Conservation (phyloP, 2,797 vertebrate genomes). For the Halcyon leucocephala region DNA sequence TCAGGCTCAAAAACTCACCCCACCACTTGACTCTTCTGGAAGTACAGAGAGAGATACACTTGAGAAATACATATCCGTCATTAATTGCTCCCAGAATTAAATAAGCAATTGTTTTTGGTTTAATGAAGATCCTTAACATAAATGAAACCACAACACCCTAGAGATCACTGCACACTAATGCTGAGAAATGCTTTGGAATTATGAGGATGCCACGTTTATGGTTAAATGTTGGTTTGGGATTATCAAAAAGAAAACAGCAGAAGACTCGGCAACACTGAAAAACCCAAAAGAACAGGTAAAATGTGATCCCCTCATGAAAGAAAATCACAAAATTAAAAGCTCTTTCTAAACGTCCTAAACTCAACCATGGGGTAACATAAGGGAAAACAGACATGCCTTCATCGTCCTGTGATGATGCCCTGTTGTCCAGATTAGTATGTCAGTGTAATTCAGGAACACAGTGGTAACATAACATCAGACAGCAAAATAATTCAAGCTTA, state of each 20-base stretch:
- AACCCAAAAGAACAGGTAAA: background rate
- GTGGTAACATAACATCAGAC: background rate
- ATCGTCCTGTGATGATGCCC: background rate
- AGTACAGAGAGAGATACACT: background rate
- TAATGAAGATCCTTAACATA: background rate
- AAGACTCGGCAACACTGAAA: background rate
- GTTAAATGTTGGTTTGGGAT: background rate
- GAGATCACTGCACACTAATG: background rate
- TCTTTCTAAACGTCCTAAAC: background rate
- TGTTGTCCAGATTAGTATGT: background rate
- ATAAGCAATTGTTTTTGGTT: background rate
- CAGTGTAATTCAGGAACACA: background rate
- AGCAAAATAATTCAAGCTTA: slow-evolving; percentile 5
- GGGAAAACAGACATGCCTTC: background rate
- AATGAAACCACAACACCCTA: background rate
- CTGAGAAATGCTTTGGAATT: background rate
- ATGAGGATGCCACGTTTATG: background rate
- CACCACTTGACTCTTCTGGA: background rate
- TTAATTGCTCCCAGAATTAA: background rate
- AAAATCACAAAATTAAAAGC: background rate
- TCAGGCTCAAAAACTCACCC: background rate
- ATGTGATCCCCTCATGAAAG: accelerated
- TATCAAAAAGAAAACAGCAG: background rate
- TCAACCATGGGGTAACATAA: background rate
- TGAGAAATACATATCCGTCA: background rate